Conservation (phyloP, 2,888 invertebrate species). For the Leptarthrus brevirostris region DNA sequence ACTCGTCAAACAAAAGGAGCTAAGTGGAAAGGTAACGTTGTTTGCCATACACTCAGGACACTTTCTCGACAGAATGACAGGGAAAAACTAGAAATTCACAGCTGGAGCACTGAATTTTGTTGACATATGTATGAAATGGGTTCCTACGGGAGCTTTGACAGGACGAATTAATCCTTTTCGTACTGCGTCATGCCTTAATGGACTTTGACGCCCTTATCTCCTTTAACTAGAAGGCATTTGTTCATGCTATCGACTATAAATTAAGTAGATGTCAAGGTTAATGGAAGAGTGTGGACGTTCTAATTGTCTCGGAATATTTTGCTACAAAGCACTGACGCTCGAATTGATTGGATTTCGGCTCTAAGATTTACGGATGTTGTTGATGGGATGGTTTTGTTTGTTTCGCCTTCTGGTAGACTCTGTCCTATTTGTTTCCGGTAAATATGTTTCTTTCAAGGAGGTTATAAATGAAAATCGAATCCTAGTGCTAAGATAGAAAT, state of each 20-base stretch:
- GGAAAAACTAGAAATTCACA: constrained; percentile 13
- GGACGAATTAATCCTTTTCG: constrained; percentile 41
- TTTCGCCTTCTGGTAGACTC: too few relatives aligned
- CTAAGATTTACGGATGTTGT: too few relatives aligned
- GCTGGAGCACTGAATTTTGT: not conserved
- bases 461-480: too few relatives aligned
- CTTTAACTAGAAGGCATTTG: not conserved
- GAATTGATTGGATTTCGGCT: too few relatives aligned
- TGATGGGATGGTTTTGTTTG: too few relatives aligned
- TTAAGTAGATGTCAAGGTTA: not conserved
- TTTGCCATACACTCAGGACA: not conserved
- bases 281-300: not conserved
- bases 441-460: too few relatives aligned
- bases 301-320: too few relatives aligned
- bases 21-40: not conserved
- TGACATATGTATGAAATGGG: constrained; percentile 41
- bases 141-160: constrained; percentile 7
- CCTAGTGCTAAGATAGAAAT: too few relatives aligned
- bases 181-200: constrained; percentile 27
- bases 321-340: too few relatives aligned
- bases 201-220: not conserved
- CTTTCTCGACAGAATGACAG: constrained; percentile 10
- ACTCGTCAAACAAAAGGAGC: not conserved
- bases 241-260: not conserved
- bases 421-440: too few relatives aligned